A percentile compares a stretch with the other conserved stretches of the same genome.
phyloP scores from a whole-genome alignment of 2,797 vertebrate species.

The Pteronotus mesoamericanus region DNA sequence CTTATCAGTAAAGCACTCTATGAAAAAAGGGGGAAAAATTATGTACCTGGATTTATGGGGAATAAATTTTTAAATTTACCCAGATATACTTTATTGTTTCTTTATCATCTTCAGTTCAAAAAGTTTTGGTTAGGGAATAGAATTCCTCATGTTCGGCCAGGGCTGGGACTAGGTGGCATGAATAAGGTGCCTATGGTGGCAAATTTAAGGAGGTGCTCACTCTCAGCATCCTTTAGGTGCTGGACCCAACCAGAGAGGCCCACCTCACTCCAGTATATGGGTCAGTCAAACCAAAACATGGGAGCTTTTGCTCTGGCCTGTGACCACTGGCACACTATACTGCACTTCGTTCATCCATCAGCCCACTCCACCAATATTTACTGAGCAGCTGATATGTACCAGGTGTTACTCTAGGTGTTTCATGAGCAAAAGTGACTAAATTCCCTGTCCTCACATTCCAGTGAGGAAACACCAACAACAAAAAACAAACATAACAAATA shows the following conservation, averaged over 20 bases:
- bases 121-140: neutral
- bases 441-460: neutral
- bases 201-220: neutral
- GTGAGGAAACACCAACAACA: neutral
- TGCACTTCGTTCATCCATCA: neutral
- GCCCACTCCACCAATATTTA: neutral
- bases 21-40: neutral
- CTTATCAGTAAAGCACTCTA: neutral
- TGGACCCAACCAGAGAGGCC: neutral
- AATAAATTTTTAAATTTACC: neutral
- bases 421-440: neutral
- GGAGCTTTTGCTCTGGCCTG: neutral
- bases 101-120: neutral
- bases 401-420: neutral
- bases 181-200: neutral
- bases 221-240: neutral
- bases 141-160: neutral
- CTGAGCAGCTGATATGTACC: neutral
- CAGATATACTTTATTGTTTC: neutral
- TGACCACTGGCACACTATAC: neutral
- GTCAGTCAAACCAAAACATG: neutral
- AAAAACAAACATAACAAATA: neutral
- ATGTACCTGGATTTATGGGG: neutral
- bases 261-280: accelerated
- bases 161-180: neutral